Evolutionary conservation across 2,888 invertebrate species (phyloP).

Genomic region (Drosophila paracracens): DNA sequence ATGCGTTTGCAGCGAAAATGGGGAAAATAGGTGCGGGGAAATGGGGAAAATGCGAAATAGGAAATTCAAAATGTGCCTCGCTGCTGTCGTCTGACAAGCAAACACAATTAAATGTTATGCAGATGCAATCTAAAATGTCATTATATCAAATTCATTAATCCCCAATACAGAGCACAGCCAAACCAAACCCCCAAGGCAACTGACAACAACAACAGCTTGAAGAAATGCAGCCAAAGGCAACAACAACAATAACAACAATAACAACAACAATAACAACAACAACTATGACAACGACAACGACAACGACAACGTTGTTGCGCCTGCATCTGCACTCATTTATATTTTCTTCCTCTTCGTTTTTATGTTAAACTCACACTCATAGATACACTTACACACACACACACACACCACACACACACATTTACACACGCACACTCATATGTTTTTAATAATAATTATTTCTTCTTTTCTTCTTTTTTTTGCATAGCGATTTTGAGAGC

Average conservation of each 20-base stretch:
- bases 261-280: slow-evolving; percentile 44
- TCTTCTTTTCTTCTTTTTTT: slow-evolving; percentile 33
- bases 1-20: slow-evolving; percentile 63
- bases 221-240: slow-evolving; percentile 69
- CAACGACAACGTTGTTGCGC: slow-evolving; percentile 60
- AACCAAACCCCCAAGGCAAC: slow-evolving; percentile 31
- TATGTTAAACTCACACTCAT: slow-evolving; percentile 63
- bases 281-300: slow-evolving; percentile 32
- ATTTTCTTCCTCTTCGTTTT: slow-evolving; percentile 26
- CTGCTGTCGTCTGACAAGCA: slow-evolving; percentile 66
- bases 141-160: slow-evolving; percentile 83
- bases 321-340: slow-evolving; percentile 72
- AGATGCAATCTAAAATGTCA: slow-evolving; percentile 83
- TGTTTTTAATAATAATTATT: slow-evolving; percentile 75
- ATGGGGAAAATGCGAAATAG: neutral
- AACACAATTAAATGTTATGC: slow-evolving; percentile 83
- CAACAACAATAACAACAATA: slow-evolving; percentile 18
- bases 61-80: slow-evolving; percentile 19
- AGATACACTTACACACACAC: slow-evolving; percentile 31
- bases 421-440: slow-evolving; percentile 56
- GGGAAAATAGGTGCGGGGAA: slow-evolving; percentile 5
- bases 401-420: slow-evolving; percentile 10
- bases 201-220: slow-evolving; percentile 42
- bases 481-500: slow-evolving; percentile 51
- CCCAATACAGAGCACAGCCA: slow-evolving; percentile 61